These are phyloP conservation scores for Plagodis dolabraria DNA, from an alignment of 2,888 invertebrate genomes.

Conservation along the genomic window DNA sequence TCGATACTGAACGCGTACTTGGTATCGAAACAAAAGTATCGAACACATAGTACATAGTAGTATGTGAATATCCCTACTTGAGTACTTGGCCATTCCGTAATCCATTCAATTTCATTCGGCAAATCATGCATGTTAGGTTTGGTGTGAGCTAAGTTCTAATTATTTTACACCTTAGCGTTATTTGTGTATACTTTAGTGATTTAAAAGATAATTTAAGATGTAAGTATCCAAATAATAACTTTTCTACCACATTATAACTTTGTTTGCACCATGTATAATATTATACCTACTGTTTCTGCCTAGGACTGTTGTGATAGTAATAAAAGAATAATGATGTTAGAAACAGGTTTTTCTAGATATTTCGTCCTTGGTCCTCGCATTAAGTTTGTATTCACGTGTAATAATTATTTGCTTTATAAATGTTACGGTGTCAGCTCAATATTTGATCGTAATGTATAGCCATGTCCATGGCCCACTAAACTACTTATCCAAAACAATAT, in stretches of 20 bases:
- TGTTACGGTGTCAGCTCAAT: constrained; percentile 20
- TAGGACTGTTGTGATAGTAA: too few species aligned
- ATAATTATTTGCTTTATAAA: constrained; percentile 8
- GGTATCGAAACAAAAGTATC: too few species aligned
- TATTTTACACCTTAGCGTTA: constrained; percentile 42
- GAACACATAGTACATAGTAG: too few species aligned
- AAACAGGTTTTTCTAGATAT: constrained; percentile 66
- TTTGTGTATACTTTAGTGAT: constrained; percentile 28
- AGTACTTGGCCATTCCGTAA: too few species aligned
- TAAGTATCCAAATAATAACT: constrained; percentile 37
- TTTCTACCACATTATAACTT: background rate
- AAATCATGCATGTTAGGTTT: constrained; percentile 65
- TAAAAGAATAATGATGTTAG: constrained; percentile 39
- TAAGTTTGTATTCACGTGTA: constrained; percentile 48
- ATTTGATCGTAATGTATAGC: constrained; percentile 10
- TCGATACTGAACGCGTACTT: too few species aligned
- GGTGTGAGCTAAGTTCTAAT: constrained; percentile 5
- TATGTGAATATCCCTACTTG: too few species aligned
- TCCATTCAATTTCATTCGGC: constrained; percentile 48
- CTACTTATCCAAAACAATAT: constrained; percentile 43
- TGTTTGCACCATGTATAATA: too few species aligned
- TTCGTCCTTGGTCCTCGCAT: constrained; percentile 59
- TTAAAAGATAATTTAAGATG: constrained; percentile 38
- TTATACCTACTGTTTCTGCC: too few species aligned
- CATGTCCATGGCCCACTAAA: constrained; percentile 52